Base-by-base conservation (phyloP, 2,113 vertebrate species). In the Pomatorhinus ruficollis region DNA sequence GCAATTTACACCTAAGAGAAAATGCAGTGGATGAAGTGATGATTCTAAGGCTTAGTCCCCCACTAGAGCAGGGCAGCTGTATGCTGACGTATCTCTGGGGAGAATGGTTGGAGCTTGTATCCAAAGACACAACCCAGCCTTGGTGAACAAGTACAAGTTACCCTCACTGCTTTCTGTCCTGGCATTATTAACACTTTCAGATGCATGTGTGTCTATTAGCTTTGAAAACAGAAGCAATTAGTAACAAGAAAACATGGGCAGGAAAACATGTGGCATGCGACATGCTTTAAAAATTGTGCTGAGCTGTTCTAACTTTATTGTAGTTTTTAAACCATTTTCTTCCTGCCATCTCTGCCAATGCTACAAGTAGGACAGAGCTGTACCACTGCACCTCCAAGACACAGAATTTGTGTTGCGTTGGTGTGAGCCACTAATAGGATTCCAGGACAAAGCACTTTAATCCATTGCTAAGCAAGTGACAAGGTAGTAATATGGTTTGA, bases 391-490 rank as follows among this genome's bases (percentile, higher is more conserved):
- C 72, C 86, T 89, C 37, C 80, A 82, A 78, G 86, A 57, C 72
- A 85, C 52, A 65, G 76, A 87, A 92, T 82, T 35, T 40, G 9
- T 78, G 40, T 75, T 90, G 74, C 0, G 0, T 79, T 90, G 86
- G 56, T 79, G 61, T 96, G 87, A 96, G 72, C 44, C 25, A 33
- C 76, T 96, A 95, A 96, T 57, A 91, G 94, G 95, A 96, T 96
- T 94, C 81, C 89, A 87, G 57, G 35, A 89, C 74, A 96, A 96
- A 95, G 81, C 63, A 49, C 87, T 89, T 82, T 93, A 96, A 96
- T 96, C 91, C 87, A 83, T 21, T 59, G 54, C 68, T 95, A 93
- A 94, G 87, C 49, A 83, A 96, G 79, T 82, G 88, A 89, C 80
- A 92, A 81, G 60, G 76, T 20, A 57, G 60, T 90, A 92, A 95